Percentiles rank a stretch among this genome's conserved stretches.
Evolutionary conservation across 2,797 vertebrate species (phyloP).

Genomic region (Notamacropus eugenii): DNA sequence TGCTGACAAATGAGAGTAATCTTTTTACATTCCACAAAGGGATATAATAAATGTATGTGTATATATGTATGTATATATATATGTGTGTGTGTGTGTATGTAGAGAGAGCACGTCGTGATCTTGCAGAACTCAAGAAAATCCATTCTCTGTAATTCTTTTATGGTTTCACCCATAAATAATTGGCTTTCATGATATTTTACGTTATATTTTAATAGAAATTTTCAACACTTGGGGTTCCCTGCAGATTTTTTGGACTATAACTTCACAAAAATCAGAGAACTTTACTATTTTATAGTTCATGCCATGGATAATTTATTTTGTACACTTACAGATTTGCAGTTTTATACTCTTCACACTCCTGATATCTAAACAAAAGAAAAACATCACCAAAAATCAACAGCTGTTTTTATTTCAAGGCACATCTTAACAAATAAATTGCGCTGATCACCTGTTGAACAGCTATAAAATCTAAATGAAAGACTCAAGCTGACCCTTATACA

Average conservation of each 20-base stretch:
- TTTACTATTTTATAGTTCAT: conserved; percentile 29
- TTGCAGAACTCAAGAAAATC: conserved; percentile 35
- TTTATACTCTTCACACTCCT: conserved; percentile 55
- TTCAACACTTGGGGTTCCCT: conserved; percentile 15
- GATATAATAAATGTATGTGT: neutral
- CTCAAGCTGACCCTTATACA: conserved; percentile 33
- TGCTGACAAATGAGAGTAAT: conserved; percentile 7
- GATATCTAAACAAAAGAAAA: conserved; percentile 65
- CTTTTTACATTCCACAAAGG: conserved; percentile 13
- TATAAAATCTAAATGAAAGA: conserved; percentile 27
- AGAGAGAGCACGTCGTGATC: neutral
- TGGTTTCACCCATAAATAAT: conserved; percentile 31
- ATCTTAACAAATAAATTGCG: conserved; percentile 10
- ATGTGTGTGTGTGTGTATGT: no score
- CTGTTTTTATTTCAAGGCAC: conserved; percentile 46
- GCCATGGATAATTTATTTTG: conserved; percentile 60
- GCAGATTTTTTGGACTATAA: conserved; percentile 42
- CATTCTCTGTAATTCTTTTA: conserved; percentile 44
- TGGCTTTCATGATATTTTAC: conserved; percentile 42
- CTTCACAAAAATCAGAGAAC: conserved; percentile 49
- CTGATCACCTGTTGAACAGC: conserved; percentile 16
- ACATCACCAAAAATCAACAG: neutral
- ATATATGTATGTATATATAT: no score
- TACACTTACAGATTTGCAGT: conserved; percentile 46
- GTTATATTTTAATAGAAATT: conserved; percentile 55